phyloP scores from a whole-genome alignment of 1,140 invertebrate species.

The Drosophila yakuba region DNA sequence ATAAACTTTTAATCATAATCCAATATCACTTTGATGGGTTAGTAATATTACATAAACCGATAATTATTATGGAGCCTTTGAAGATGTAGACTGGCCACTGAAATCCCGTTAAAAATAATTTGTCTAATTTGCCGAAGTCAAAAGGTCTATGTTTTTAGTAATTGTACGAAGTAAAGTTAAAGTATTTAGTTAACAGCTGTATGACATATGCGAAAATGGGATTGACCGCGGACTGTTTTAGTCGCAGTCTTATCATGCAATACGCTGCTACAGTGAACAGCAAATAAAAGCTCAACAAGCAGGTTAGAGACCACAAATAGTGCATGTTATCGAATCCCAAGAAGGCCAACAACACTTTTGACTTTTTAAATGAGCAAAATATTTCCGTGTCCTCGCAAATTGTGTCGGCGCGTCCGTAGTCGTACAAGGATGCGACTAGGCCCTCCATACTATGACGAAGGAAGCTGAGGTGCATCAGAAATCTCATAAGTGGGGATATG shows the following conservation, averaged over 20 bases:
- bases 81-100: background rate
- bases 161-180: constrained; percentile 83
- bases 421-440: constrained; percentile 91
- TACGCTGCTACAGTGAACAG: constrained; percentile 74
- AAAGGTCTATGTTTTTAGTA: constrained; percentile 40
- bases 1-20: no score
- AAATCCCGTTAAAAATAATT: constrained; percentile 11
- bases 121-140: background rate
- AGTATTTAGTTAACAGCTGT: constrained; percentile 69
- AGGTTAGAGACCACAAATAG: constrained; percentile 69
- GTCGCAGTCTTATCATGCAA: constrained; percentile 70
- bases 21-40: no score
- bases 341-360: constrained; percentile 84
- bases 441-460: constrained; percentile 91
- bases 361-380: constrained; percentile 90
- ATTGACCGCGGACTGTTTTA: constrained; percentile 57
- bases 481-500: constrained; percentile 88
- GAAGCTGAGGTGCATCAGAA: constrained; percentile 93
- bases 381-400: constrained; percentile 88
- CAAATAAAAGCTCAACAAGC: constrained; percentile 72
- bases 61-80: constrained; percentile 10
- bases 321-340: constrained; percentile 76
- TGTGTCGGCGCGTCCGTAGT: constrained; percentile 88
- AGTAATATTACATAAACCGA: no score
- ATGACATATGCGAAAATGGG: constrained; percentile 56